Base-by-base conservation (phyloP, 35 echinoderm and acorn worm genomes). In the Amphiura filiformis region DNA sequence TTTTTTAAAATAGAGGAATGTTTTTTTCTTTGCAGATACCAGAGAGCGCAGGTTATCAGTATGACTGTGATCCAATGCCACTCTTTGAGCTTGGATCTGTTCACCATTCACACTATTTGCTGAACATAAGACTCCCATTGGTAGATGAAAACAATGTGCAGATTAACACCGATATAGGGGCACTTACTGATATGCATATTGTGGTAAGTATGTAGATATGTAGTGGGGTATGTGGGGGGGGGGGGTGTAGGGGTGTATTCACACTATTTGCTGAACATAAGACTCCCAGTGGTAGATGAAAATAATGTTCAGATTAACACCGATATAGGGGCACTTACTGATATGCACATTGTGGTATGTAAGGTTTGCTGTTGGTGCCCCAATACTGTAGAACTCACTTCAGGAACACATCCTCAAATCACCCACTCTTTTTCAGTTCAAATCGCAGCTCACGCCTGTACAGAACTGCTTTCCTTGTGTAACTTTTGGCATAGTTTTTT, bases 61-160 rank as follows among this genome's bases (percentile, higher is more conserved):
- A 94, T 49, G 86, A 94, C 84, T 98, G 96, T 80, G 92, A 94
- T 7, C 92, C 92, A 1, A 44, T 98, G 38, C 85, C 96, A 1
- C 82, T 98, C n/a, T 98, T 94, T 94, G 96, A 98, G 83, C 64
- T 98, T 70, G 90, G 96, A 5, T 93, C 86, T 4, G 89, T 91
- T 37, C 96, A 98, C 65, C 92, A 98, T 39, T 87, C 89, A 31
- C 87, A 98, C 42, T 98, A 98, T 89, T 84, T 98, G 36, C 36
- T 98, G 81, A 98, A 98, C 80, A 87, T 98, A 42, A 39, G 96
- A 36, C 76, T 98, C 30, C 96, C 96, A 0, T 76, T 94, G 32
- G 38, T 87, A 5, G 56, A 90, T 13, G 70, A 38, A 1, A 44
- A 86, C 26, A 56, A 56, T 17, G 22, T 39, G 32, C 38, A 91